Percentiles rank a stretch among this genome's conserved stretches.
These are phyloP conservation scores for Oncorhynchus tshawytscha DNA, from an alignment of 2,113 vertebrate species.

Conservation along the genomic window DNA sequence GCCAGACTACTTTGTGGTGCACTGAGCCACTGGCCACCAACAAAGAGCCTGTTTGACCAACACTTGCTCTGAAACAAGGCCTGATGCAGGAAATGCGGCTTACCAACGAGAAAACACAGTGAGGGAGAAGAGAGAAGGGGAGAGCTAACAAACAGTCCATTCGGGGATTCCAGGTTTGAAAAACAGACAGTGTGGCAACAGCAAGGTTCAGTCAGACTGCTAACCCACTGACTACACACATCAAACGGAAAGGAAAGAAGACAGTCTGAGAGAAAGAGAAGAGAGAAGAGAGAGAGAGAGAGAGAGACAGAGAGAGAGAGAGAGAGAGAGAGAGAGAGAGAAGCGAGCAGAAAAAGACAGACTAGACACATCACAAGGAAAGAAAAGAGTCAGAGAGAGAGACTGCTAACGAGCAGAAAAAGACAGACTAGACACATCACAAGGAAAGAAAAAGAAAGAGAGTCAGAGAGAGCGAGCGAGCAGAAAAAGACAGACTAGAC, in stretches of 20 bases:
- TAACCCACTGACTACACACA: conserved; percentile 36
- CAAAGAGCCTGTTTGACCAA: conserved; percentile 86
- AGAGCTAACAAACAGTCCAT: conserved; percentile 46
- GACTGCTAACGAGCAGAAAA: conserved; percentile 1
- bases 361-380: neutral
- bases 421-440: neutral
- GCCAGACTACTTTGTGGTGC: conserved; percentile 69
- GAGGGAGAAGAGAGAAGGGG: neutral
- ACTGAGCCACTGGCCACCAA: conserved; percentile 79
- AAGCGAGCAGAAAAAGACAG: neutral
- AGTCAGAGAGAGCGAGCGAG: conserved; percentile 12
- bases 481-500: too few relatives aligned
- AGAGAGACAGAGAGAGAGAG: neutral
- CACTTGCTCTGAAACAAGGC: conserved; percentile 82
- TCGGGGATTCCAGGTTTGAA: conserved; percentile 27
- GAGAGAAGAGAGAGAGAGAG: neutral
- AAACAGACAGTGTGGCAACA: conserved; percentile 57
- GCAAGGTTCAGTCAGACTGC: conserved; percentile 64
- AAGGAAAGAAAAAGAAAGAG: neutral
- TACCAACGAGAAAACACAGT: conserved; percentile 63
- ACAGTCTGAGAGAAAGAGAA: neutral
- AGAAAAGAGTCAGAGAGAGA: conserved; percentile 5
- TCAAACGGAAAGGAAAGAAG: conserved; percentile 13
- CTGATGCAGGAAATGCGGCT: conserved; percentile 74
- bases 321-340: neutral